Base-by-base conservation (phyloP, 2,113 vertebrate genomes). In the Tenrec ecaudatus region DNA sequence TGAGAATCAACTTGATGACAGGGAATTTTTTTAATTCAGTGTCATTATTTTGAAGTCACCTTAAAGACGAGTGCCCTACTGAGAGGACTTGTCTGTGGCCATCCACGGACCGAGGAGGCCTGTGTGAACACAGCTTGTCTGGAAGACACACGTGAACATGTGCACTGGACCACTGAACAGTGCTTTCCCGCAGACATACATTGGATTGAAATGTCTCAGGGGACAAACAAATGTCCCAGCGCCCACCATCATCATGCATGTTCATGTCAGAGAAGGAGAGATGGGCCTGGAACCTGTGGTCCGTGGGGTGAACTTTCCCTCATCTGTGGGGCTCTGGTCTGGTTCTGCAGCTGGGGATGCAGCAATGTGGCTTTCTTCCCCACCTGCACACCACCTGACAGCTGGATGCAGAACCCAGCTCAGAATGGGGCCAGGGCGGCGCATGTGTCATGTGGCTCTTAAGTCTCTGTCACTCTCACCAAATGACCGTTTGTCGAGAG, bases 151-250 rank as follows among this genome's bases (percentile, higher is more conserved):
- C 57, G 57, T 14, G 57, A 16, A 58, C 19, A 8, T 58, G 16
- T 58, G 57, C 8, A 58, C 57, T 58, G 16, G 57, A 58, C 12
- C 57, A 6, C 57, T 7, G 19, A 58, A 40, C 40, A 20, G 60
- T 3, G 22, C 60, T 62, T 62, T 20, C 60, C 22, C 22, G 9
- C 9, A 53, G 47, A 20, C 16, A 60, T 15, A 19, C 3, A 3
- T 0, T 9, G 2, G 6, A 4, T 9, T 47, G 40, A 78, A 23
- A 36, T 2, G 9, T 4, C 20, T 11, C 1, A n/a, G 33, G 23
- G 40, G 3, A 57, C 2, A 1, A 5, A 19, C 9, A 31, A 53
- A 53, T 2, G 12, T 53, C 47, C 40, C 82, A 33, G 47, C 31
- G 58, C 58, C 43, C 38, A 43, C 75, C 62, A 33, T 11, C 47